Conservation (phyloP, 1,140 invertebrate species). For the Theocolax elegans region DNA sequence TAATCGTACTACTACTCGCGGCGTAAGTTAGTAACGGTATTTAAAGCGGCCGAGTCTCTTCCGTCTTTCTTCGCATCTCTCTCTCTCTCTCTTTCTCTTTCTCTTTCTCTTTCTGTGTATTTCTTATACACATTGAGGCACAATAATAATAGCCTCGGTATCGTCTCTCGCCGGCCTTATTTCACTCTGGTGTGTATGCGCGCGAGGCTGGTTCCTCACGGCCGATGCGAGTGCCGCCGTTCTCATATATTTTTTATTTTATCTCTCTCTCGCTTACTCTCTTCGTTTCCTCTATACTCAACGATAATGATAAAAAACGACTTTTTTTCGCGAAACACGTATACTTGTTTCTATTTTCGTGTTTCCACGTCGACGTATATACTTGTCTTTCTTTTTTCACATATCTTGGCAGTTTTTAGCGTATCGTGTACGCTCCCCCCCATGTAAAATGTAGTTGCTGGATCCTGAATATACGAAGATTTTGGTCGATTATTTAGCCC, state of each 20-base stretch:
- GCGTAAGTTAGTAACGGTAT: not conserved
- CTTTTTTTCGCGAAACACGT: not conserved
- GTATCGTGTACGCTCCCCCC: too few species aligned
- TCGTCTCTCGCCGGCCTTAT: too few species aligned
- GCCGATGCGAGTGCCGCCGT: slow-evolving; percentile 14
- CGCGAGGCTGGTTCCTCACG: not conserved
- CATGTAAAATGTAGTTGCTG: too few species aligned
- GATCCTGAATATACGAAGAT: too few species aligned
- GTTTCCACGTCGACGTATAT: not conserved
- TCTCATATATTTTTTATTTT: not conserved
- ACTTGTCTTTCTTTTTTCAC: too few species aligned
- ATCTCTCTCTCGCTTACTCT: too few species aligned
- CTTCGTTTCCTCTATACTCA: not conserved
- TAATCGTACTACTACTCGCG: not conserved
- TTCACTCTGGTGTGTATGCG: not conserved
- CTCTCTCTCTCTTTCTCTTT: not conserved
- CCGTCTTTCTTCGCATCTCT: not conserved
- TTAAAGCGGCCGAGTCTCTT: not conserved
- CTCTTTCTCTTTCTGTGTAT: not conserved
- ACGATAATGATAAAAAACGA: slow-evolving; percentile 21
- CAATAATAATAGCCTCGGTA: slow-evolving; percentile 24
- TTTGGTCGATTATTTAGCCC: too few species aligned
- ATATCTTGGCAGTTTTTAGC: too few species aligned
- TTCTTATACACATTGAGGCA: not conserved
- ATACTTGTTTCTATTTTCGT: slow-evolving; percentile 20